Conservation (phyloP, 2,797 vertebrate species). For the Gallirallus australis region DNA sequence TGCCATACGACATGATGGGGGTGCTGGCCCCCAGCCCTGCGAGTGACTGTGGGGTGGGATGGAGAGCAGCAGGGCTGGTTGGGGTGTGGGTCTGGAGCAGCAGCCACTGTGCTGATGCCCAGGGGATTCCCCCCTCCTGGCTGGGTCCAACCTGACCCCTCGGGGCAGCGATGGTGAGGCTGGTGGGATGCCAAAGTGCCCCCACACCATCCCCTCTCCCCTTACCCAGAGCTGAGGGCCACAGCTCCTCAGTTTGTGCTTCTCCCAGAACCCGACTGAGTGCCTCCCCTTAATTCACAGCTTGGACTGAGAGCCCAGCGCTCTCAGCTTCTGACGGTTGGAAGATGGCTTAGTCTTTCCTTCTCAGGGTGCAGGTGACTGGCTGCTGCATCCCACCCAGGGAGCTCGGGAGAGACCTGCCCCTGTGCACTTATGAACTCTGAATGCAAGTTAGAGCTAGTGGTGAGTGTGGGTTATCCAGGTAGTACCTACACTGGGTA, state of each 20-base stretch:
- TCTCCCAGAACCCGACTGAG: not conserved
- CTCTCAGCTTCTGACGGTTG: too few species aligned
- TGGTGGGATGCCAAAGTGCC: too few species aligned
- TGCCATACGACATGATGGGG: too few species aligned
- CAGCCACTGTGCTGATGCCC: not conserved
- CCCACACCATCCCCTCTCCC: not conserved
- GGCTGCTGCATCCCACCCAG: not conserved
- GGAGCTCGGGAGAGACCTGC: too few species aligned
- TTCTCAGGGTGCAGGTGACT: not conserved
- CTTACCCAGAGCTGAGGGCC: not conserved
- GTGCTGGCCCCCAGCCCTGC: not conserved
- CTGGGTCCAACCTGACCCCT: not conserved
- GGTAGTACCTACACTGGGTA: too few species aligned
- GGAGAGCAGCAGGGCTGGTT: too few species aligned
- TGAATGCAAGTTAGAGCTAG: too few species aligned
- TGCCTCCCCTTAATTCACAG: not conserved
- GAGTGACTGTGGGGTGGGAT: too few species aligned
- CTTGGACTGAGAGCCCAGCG: too few species aligned
- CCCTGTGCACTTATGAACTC: too few species aligned
- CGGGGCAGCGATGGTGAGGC: too few species aligned
- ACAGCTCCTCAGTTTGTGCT: not conserved
- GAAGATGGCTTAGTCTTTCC: not conserved
- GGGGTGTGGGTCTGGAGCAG: not conserved
- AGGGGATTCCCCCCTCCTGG: not conserved
- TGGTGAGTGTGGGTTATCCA: too few species aligned